Evolutionary conservation across 2,888 invertebrate genomes (phyloP).

Genomic region (Laspeyria flexula): DNA sequence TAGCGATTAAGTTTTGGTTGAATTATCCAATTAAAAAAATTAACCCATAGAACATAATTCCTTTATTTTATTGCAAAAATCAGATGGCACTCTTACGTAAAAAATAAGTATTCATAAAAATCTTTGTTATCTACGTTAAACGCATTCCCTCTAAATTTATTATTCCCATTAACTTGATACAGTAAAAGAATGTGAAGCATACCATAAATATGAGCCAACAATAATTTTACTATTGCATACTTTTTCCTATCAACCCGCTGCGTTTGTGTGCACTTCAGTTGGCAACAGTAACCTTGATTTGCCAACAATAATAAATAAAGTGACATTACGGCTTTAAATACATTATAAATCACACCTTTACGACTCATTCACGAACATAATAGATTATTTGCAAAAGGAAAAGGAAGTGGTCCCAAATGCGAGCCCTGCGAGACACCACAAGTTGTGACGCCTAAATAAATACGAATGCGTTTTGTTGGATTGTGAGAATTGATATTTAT

Average conservation of each 20-base stretch:
- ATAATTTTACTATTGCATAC: constrained; percentile 24
- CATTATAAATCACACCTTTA: constrained; percentile 56
- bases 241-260: constrained; percentile 17
- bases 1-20: too few species aligned
- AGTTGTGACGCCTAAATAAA: constrained; percentile 75
- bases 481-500: constrained; percentile 84
- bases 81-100: too few species aligned
- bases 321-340: constrained; percentile 43
- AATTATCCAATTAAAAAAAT: too few species aligned
- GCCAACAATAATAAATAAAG: constrained; percentile 43
- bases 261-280: constrained; percentile 27
- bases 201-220: neutral
- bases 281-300: constrained; percentile 35
- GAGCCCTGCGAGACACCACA: constrained; percentile 59
- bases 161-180: too few species aligned
- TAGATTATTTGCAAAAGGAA: constrained; percentile 65
- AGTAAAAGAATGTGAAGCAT: neutral
- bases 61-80: too few species aligned
- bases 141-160: too few species aligned
- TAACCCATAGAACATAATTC: too few species aligned
- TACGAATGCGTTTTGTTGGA: constrained; percentile 79
- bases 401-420: constrained; percentile 65
- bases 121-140: too few species aligned
- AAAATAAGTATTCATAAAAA: too few species aligned
- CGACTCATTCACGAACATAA: constrained; percentile 58